Percentiles rank a stretch among this genome's conserved stretches.
Evolutionary conservation across 2,113 vertebrate species (phyloP).

Genomic region (Mola mola): DNA sequence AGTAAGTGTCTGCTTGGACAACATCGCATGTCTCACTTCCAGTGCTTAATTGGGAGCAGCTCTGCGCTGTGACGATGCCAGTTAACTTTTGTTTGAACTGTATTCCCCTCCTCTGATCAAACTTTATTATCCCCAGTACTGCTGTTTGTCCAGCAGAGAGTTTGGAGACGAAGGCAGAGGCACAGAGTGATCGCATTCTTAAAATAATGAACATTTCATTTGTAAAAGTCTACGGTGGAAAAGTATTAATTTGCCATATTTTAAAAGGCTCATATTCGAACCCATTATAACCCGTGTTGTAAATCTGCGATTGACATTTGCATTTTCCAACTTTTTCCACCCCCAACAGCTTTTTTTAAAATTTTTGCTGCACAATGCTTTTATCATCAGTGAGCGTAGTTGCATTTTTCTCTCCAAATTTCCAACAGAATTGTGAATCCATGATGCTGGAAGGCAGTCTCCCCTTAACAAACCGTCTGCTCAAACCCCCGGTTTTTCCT

Average conservation of each 20-base stretch:
- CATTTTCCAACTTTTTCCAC: constrained; percentile 35
- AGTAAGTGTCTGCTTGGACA: constrained; percentile 1
- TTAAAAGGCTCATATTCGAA: constrained; percentile 10
- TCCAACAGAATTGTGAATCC: constrained; percentile 42
- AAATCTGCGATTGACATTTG: constrained; percentile 28
- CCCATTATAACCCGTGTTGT: neutral
- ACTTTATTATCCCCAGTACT: too few species aligned
- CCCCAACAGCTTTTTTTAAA: constrained; percentile 45
- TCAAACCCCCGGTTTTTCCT: constrained; percentile 15
- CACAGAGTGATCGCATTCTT: neutral
- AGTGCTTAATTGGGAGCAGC: neutral
- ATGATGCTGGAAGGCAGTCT: constrained; percentile 41
- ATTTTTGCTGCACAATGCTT: constrained; percentile 29
- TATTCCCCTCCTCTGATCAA: too few species aligned
- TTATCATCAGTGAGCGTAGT: constrained; percentile 28
- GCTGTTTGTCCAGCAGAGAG: too few species aligned
- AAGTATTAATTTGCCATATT: neutral
- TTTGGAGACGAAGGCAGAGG: too few species aligned
- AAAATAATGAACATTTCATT: neutral
- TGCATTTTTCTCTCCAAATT: constrained; percentile 33
- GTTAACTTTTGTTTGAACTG: too few species aligned
- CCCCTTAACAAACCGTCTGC: constrained; percentile 43
- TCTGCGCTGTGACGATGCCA: too few species aligned
- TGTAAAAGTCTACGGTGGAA: too few species aligned
- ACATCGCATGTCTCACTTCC: neutral